phyloP scores from a whole-genome alignment of 2,113 vertebrate species.

The Chamaea fasciata region DNA sequence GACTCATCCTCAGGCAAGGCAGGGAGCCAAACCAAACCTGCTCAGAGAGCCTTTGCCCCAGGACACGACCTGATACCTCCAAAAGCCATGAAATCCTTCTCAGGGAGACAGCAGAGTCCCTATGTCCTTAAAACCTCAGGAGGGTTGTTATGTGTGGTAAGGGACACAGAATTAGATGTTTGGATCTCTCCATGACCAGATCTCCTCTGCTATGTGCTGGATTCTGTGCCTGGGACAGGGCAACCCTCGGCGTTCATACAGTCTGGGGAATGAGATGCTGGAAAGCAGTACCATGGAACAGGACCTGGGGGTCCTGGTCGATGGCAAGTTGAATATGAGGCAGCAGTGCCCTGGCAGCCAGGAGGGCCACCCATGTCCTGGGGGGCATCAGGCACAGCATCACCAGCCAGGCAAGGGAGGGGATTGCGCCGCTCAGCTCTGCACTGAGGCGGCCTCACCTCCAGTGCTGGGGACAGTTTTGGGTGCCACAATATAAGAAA shows the following conservation, averaged over 20 bases:
- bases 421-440: neutral
- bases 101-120: neutral
- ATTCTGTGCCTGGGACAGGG: neutral
- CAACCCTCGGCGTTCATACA: neutral
- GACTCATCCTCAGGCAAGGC: neutral
- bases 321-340: rapidly evolving
- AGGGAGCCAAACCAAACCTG: neutral
- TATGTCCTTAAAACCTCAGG: rapidly evolving
- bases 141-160: no score
- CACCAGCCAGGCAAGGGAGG: rapidly evolving
- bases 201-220: neutral
- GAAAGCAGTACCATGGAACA: neutral
- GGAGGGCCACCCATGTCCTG: rapidly evolving
- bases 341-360: neutral
- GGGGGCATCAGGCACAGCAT: neutral
- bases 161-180: neutral
- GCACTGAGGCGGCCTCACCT: rapidly evolving
- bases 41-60: neutral
- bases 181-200: rapidly evolving
- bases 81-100: neutral
- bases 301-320: rapidly evolving
- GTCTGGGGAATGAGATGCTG: neutral
- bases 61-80: rapidly evolving
- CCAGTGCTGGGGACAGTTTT: rapidly evolving
- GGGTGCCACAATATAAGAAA: neutral